Evolutionary conservation across 2,888 invertebrate genomes (phyloP), one percentile per base, ranked within the genome.

Genomic region (Calephelis perditalis): DNA sequence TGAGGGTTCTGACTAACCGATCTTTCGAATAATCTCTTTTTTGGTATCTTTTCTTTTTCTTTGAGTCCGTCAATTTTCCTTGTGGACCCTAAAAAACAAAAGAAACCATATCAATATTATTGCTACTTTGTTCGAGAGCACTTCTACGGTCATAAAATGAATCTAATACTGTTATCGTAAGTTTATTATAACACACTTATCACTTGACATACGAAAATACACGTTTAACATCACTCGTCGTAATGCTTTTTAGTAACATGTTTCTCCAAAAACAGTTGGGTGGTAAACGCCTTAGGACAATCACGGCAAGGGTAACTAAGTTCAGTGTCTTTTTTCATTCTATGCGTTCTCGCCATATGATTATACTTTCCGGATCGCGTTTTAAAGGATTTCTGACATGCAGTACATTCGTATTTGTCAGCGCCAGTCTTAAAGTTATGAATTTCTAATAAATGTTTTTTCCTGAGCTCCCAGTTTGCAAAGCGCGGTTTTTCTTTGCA

Each of bases 231-330:
- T 63, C 55, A 65, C 54, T 61, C 73, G 69, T 86, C 89, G 56
- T 86, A 87, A 73, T 92, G 92, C 69, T 91, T 92, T 72, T 87
- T 89, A 35, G 90, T 86, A 67, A 91, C 77, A 70, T 92, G 92
- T 66, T 90, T 91, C 66, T 92, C 92, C 70, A 92, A 73, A 71
- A 91, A 91, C 63, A 91, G 73, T 70, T 92, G 91, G 1, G 90
- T 89, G 2, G 90, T 91, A 67, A 92, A 92, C 5, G 88, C 89
- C 69, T 86, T 89, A 0, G 90, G 84, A 63, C 92, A 92, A 67
- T 82, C 84, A 9, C 84, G 79, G 67, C 92, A 92, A 3, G 86
- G 84, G 61, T 84, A 91, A 60, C 81, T 91, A 60, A 82, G 77
- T 71, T 82, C 92, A 37, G 78, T 79, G 65, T 80, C 86, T 69